Conservation (phyloP, 2,888 invertebrate species). For the Amorpha juglandis region DNA sequence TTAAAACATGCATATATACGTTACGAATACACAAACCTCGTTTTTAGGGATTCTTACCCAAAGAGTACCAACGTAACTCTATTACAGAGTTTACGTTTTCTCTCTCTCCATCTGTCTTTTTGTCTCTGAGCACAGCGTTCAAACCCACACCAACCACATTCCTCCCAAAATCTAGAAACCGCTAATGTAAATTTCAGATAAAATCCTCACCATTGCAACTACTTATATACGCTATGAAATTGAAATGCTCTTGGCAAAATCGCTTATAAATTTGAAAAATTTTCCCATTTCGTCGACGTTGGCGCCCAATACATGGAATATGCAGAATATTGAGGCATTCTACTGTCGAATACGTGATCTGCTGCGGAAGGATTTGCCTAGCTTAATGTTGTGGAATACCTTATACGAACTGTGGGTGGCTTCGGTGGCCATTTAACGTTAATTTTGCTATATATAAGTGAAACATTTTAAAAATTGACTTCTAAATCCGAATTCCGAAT, state of each 20-base stretch:
- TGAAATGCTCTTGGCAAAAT: slow-evolving; percentile 55
- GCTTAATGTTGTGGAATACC: background rate
- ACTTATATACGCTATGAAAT: slow-evolving; percentile 50
- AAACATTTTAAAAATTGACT: too few relatives aligned
- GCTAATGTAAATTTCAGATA: background rate
- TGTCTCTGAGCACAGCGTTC: too few relatives aligned
- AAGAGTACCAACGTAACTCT: too few relatives aligned
- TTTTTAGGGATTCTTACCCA: too few relatives aligned
- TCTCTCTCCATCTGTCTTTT: too few relatives aligned
- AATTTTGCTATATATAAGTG: too few relatives aligned
- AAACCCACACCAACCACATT: background rate
- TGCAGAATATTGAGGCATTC: slow-evolving; percentile 20
- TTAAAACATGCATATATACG: too few relatives aligned
- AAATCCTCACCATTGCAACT: slow-evolving; percentile 31
- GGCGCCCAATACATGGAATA: slow-evolving; percentile 19
- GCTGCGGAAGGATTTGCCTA: slow-evolving; percentile 3
- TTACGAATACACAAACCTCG: too few relatives aligned
- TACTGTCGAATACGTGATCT: background rate
- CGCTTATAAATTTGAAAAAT: slow-evolving; percentile 54
- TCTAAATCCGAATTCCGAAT: too few relatives aligned
- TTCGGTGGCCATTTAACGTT: too few relatives aligned
- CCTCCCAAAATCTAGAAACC: background rate
- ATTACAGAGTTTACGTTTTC: too few relatives aligned
- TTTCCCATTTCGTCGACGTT: slow-evolving; percentile 43
- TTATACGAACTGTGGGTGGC: too few relatives aligned